These are phyloP conservation scores for Dendroctonus valens DNA, from an alignment of 1,140 invertebrate genomes.

Conservation along the genomic window DNA sequence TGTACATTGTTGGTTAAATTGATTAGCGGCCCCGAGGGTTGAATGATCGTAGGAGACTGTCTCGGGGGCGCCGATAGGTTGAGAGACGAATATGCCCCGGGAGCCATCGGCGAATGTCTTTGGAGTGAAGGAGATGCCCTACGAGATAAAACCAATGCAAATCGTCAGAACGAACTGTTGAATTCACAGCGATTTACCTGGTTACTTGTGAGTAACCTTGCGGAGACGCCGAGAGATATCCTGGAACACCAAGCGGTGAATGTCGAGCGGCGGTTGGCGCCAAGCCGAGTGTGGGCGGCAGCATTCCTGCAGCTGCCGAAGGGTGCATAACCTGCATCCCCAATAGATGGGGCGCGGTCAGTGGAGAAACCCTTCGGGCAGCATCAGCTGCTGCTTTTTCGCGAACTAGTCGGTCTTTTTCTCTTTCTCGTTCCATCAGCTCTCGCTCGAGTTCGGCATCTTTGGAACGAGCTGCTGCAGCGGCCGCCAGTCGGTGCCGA, in stretches of 20 bases:
- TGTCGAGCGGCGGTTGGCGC: slow-evolving; percentile 37
- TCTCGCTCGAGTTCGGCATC: slow-evolving; percentile 56
- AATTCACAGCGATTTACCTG: slow-evolving; percentile 1
- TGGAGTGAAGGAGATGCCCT: slow-evolving; percentile 42
- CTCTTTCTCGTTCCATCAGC: slow-evolving; percentile 50
- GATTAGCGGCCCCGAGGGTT: slow-evolving; percentile 47
- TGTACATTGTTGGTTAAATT: slow-evolving; percentile 38
- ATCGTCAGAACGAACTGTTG: background rate
- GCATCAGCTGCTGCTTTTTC: slow-evolving; percentile 44
- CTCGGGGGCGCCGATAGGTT: slow-evolving; percentile 42
- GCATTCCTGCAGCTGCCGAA: slow-evolving; percentile 37
- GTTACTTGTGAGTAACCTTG: slow-evolving; percentile 23
- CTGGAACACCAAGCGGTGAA: slow-evolving; percentile 34
- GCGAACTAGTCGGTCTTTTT: slow-evolving; percentile 48
- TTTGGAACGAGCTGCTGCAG: slow-evolving; percentile 52
- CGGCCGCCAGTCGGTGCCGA: slow-evolving; percentile 51
- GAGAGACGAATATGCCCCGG: slow-evolving; percentile 39
- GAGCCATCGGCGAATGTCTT: slow-evolving; percentile 44
- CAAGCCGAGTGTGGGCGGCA: slow-evolving; percentile 42
- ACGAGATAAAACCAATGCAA: background rate
- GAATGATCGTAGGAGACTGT: slow-evolving; percentile 44
- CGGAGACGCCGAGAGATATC: background rate
- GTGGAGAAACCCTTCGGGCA: slow-evolving; percentile 40
- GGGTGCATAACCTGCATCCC: slow-evolving; percentile 44
- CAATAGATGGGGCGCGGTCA: slow-evolving; percentile 38